Evolutionary conservation across 1,140 invertebrate genomes (phyloP), one percentile per base, ranked within the genome.

Genomic region (Camponotus pennsylvanicus): DNA sequence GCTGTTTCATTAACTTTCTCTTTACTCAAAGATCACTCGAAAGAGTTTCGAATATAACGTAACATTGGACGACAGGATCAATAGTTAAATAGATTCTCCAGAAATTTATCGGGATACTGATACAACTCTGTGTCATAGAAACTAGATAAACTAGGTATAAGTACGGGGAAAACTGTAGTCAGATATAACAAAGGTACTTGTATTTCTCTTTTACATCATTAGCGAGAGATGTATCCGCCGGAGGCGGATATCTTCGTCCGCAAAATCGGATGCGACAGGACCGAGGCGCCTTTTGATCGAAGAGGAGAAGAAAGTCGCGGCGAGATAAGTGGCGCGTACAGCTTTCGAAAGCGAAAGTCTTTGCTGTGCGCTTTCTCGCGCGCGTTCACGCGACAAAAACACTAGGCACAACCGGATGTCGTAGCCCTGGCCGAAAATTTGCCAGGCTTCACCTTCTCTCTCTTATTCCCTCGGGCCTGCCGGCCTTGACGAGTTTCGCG

Each of bases 301-400:
- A 57, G 52, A 66, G 34, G 59, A 52, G 89, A 90, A 88, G 89
- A 90, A 90, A 90, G 89, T 88, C 66, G 27, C 63, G 66, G 52
- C 75, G 49, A 34, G 42, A 90, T 82, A 91, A 90, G 88, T 90
- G 77, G 88, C 86, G 69, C 85, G 78, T 80, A 52, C 49, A 89
- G 89, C 89, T 92, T 93, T 91, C 89, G 92, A 93, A 93, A 93
- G 92, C 91, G 92, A 93, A 93, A 93, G 92, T 93, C 87, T 27
- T 85, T 66, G 37, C 57, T 11, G 55, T 55, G 63, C 21, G 69
- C 21, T 71, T n/a, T 67, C 42, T 59, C 76, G 82, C 73, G 82
- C 15, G 34, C 71, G 85, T 87, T 67, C 9, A 32, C 66, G 63
- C 85, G 90, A 80, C 79, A 80, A 91, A 90, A 91, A 90, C 89